Evolutionary conservation across 2,113 vertebrate species (phyloP).

Genomic region (Macquaria australasica): DNA sequence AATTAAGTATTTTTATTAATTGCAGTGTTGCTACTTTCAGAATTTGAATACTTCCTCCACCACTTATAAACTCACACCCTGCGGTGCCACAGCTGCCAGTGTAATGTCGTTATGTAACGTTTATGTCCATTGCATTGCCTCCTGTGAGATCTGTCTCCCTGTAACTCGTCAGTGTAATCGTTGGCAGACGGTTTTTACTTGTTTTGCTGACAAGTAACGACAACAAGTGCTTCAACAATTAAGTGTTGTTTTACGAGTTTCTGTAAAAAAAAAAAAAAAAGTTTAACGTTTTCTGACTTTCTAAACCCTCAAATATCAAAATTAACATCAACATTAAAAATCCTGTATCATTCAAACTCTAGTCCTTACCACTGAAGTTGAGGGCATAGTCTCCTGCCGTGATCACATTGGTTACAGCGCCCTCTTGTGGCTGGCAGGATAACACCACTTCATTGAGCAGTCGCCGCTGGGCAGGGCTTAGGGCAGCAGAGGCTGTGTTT

Average conservation of each 20-base stretch:
- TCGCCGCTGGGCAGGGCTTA: slow-evolving; percentile 77
- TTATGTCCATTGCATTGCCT: no score
- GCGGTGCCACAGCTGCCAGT: no score
- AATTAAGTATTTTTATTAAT: no score
- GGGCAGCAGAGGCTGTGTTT: slow-evolving; percentile 81
- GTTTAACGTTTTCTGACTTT: background rate
- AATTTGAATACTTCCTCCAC: background rate
- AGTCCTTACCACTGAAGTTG: slow-evolving; percentile 93
- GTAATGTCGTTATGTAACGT: no score
- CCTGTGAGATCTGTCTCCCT: no score
- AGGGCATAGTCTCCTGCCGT: slow-evolving; percentile 96
- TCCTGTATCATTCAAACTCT: background rate
- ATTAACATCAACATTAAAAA: background rate
- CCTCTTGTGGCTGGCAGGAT: slow-evolving; percentile 93
- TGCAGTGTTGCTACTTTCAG: background rate
- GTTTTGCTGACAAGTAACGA: no score
- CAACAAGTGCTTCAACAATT: background rate
- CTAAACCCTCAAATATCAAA: background rate
- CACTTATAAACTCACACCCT: background rate
- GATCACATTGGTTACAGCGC: slow-evolving; percentile 89
- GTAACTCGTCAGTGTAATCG: background rate
- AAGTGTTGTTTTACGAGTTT: background rate
- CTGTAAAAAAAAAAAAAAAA: no score
- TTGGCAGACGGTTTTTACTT: background rate
- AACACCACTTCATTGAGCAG: slow-evolving; percentile 91